Percentiles rank a stretch among this genome's conserved stretches.
Conservation (phyloP, 2,888 invertebrate species). For the Amphiduros pacificus region DNA sequence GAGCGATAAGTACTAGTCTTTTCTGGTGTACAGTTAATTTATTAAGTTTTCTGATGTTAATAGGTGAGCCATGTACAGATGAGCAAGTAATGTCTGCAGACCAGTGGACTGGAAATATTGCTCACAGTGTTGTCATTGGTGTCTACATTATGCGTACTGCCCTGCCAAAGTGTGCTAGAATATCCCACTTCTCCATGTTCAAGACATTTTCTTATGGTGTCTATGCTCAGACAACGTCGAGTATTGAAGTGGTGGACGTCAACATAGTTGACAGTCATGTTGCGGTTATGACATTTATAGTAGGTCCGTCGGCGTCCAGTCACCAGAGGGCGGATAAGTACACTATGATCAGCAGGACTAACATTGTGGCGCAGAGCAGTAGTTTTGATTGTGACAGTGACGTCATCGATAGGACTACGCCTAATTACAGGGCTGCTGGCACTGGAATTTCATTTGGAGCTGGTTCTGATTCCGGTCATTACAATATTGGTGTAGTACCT, state of each 20-base stretch:
- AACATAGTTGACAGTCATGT: slow-evolving; percentile 42
- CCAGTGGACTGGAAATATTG: slow-evolving; percentile 8
- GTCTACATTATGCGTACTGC: not conserved
- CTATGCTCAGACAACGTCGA: slow-evolving; percentile 31
- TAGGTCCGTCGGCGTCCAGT: slow-evolving; percentile 32
- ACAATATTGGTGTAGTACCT: too few relatives aligned
- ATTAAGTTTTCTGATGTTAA: too few relatives aligned
- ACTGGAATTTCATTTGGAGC: too few relatives aligned
- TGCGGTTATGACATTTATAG: slow-evolving; percentile 39
- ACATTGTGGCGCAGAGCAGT: slow-evolving; percentile 42
- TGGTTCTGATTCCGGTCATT: too few relatives aligned
- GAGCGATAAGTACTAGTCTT: too few relatives aligned
- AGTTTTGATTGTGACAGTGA: slow-evolving; percentile 40
- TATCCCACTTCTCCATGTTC: slow-evolving; percentile 39
- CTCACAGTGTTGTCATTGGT: slow-evolving; percentile 6
- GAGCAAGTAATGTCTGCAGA: not conserved
- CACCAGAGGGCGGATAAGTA: slow-evolving; percentile 9
- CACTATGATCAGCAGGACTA: slow-evolving; percentile 23
- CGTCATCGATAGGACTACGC: too few relatives aligned
- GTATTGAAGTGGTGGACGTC: slow-evolving; percentile 31
- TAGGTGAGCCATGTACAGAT: slow-evolving; percentile 22
- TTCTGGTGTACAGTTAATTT: too few relatives aligned
- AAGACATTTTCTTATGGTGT: slow-evolving; percentile 45
- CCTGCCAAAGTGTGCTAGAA: not conserved
- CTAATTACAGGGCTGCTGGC: too few relatives aligned